Conservation (phyloP, 1,140 invertebrate species). For the Phymorhynchus buccinoides region DNA sequence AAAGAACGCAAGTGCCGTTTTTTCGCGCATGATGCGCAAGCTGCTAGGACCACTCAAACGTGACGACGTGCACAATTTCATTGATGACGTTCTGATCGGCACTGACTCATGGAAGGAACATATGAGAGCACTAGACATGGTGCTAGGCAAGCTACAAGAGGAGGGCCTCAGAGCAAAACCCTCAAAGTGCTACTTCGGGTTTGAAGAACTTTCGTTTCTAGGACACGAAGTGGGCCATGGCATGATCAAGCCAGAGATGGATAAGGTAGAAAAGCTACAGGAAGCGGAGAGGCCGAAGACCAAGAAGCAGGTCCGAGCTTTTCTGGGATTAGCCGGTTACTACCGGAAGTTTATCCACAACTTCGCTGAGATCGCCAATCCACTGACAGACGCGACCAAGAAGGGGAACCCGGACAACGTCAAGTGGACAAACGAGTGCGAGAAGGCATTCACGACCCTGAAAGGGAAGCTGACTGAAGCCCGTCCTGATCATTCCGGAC, state of each 20-base stretch:
- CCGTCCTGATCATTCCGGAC: conserved; percentile 57
- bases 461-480: conserved; percentile 40
- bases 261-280: conserved; percentile 67
- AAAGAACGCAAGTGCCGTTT: conserved; percentile 40
- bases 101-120: not conserved
- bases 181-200: conserved; percentile 37
- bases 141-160: not conserved
- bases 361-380: conserved; percentile 47
- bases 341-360: conserved; percentile 52
- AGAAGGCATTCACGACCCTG: conserved; percentile 19
- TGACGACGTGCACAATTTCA: not conserved
- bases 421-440: not conserved
- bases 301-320: conserved; percentile 64
- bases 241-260: conserved; percentile 61
- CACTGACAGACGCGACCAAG: conserved; percentile 50
- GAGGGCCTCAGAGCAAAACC: not conserved
- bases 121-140: not conserved
- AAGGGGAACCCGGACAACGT: conserved; percentile 27
- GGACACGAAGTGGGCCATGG: conserved; percentile 48
- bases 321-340: conserved; percentile 49
- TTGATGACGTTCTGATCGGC: not conserved
- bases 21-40: not conserved
- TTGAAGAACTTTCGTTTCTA: conserved; percentile 34
- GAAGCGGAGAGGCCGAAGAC: conserved; percentile 60
- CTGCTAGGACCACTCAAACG: not conserved